Conservation (phyloP, 1,140 invertebrate species). For the Cyclina sinensis region DNA sequence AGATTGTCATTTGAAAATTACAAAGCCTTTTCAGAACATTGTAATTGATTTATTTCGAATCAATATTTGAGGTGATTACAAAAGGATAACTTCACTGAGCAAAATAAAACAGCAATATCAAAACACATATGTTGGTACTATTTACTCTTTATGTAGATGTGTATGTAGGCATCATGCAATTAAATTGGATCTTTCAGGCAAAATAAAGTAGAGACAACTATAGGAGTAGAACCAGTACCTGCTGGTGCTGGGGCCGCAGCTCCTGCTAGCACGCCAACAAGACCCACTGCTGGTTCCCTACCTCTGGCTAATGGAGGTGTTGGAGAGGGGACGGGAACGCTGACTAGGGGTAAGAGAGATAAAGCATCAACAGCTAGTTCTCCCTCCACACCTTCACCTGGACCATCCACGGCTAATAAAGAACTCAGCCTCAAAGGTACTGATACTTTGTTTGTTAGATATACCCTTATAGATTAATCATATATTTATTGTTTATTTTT, state of each 20-base stretch:
- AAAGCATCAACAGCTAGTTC: conserved; percentile 37
- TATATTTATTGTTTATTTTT: too few relatives aligned
- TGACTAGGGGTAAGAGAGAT: conserved; percentile 86
- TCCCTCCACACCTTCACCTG: conserved; percentile 48
- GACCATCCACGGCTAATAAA: background rate
- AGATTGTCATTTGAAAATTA: too few relatives aligned
- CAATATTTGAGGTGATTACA: too few relatives aligned
- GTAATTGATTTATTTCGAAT: too few relatives aligned
- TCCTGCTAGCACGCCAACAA: conserved; percentile 52
- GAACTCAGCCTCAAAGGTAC: conserved; percentile 78
- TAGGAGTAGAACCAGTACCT: conserved; percentile 51
- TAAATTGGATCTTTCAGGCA: background rate
- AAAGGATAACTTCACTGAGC: too few relatives aligned
- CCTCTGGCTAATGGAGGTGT: conserved; percentile 72
- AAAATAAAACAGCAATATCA: too few relatives aligned
- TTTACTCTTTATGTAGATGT: too few relatives aligned
- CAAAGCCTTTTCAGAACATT: too few relatives aligned
- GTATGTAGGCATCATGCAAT: too few relatives aligned
- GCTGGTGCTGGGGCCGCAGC: conserved; percentile 25
- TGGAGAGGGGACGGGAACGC: conserved; percentile 89
- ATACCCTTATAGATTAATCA: too few relatives aligned
- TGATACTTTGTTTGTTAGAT: too few relatives aligned
- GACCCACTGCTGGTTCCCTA: background rate
- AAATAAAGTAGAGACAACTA: conserved; percentile 59
- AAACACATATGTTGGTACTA: too few relatives aligned